A percentile compares a stretch with the other conserved stretches of the same genome.
These are phyloP conservation scores for Coecobrya sp. DNA, from an alignment of 2,888 invertebrate species.

Conservation along the genomic window DNA sequence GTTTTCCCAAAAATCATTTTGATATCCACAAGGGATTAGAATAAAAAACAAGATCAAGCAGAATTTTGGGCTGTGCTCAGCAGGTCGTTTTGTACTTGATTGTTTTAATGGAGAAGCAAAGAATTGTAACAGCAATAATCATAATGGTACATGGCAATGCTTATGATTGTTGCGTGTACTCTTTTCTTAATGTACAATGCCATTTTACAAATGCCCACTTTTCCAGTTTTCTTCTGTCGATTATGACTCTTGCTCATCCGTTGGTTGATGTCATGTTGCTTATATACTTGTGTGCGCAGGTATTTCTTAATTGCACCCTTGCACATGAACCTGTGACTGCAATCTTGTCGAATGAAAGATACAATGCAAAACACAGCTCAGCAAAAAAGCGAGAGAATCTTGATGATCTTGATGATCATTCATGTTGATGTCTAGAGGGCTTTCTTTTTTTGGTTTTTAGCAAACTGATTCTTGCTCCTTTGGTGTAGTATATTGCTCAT, in stretches of 20 bases:
- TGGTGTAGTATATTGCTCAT: neutral
- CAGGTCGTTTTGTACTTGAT: constrained; percentile 30
- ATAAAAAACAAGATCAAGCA: constrained; percentile 6
- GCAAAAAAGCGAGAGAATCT: constrained; percentile 16
- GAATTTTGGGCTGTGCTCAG: constrained; percentile 25
- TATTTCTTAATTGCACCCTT: constrained; percentile 61
- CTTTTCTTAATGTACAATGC: neutral
- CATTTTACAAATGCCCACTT: neutral
- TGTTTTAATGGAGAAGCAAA: constrained; percentile 15
- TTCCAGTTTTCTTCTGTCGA: neutral
- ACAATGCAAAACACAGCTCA: neutral
- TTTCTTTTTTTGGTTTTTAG: constrained; percentile 39
- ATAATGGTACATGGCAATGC: constrained; percentile 34
- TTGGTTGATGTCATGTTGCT: neutral
- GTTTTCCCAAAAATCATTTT: neutral
- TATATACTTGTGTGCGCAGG: constrained; percentile 13
- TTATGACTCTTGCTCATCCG: neutral
- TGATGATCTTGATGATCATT: constrained; percentile 54
- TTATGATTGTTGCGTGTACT: neutral
- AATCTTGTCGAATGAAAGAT: neutral
- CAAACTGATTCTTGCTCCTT: neutral
- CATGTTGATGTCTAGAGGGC: constrained; percentile 65
- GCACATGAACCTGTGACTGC: neutral
- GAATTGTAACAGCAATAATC: constrained; percentile 46
- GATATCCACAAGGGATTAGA: constrained; percentile 31